Evolutionary conservation across 1,140 invertebrate species (phyloP).

Genomic region (Teleopsis dalmanni): DNA sequence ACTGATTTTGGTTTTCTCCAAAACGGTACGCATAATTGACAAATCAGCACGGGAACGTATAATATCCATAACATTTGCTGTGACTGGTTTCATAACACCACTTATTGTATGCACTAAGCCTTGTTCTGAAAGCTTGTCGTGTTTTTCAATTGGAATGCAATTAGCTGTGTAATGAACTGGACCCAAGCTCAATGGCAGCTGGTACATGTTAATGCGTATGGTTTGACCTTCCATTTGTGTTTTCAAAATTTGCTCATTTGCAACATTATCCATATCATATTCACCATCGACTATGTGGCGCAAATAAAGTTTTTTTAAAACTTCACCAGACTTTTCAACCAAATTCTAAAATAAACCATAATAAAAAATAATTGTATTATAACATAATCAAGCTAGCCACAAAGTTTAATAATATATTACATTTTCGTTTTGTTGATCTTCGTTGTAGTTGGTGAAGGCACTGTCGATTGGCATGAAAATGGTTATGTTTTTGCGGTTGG

Average conservation of each 20-base stretch:
- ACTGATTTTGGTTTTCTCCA: slow-evolving; percentile 40
- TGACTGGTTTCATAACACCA: slow-evolving; percentile 52
- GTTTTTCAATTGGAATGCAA: slow-evolving; percentile 47
- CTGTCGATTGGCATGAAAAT: slow-evolving; percentile 52
- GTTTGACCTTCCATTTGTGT: slow-evolving; percentile 46
- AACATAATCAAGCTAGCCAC: neutral
- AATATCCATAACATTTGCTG: slow-evolving; percentile 43
- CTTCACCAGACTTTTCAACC: slow-evolving; percentile 27
- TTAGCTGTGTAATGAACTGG: slow-evolving; percentile 47
- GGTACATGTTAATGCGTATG: slow-evolving; percentile 57
- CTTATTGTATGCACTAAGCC: slow-evolving; percentile 62
- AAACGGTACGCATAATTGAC: slow-evolving; percentile 38
- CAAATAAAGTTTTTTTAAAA: slow-evolving; percentile 33
- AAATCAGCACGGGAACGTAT: slow-evolving; percentile 43
- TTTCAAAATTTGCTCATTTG: slow-evolving; percentile 45
- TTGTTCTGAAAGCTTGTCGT: slow-evolving; percentile 52
- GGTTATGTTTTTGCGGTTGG: slow-evolving; percentile 44
- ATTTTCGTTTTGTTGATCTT: slow-evolving; percentile 30
- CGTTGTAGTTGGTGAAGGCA: slow-evolving; percentile 47
- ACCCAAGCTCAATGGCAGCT: slow-evolving; percentile 41
- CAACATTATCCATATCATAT: slow-evolving; percentile 44
- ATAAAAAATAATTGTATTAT: slow-evolving; percentile 2
- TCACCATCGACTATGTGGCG: slow-evolving; percentile 46
- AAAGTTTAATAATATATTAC: slow-evolving; percentile 12
- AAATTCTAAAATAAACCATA: slow-evolving; percentile 28